Evolutionary conservation across 2,888 invertebrate species (phyloP), one percentile per base, ranked within the genome.

Genomic region (Lomographa bimaculata): DNA sequence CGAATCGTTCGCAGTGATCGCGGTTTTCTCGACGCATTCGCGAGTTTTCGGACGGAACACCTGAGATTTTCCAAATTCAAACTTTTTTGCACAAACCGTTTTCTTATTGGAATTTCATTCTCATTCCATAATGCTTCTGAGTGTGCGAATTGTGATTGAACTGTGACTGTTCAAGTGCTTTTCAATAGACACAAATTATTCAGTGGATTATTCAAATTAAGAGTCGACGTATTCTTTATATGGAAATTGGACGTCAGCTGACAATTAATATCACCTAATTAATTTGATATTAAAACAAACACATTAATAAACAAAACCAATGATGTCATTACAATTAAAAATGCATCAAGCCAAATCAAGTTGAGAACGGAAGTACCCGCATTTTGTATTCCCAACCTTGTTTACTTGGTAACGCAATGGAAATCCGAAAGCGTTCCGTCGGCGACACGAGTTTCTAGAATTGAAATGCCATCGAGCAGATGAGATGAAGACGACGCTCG

Each of bases 401-500:
- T n/a, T n/a, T 3, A 14, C 4, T 10, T 24, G 17, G n/a, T 7
- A 32, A 7, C 26, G 44, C 41, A 46, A 59, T 59, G 56, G 49
- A 52, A 34, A 40, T 29, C 30, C 46, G 51, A 50, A 42, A 30
- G 16, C 34, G 8, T 19, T 12, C 43, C 39, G 43, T 33, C 54
- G 54, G 46, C 44, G 35, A 33, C 39, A 49, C 37, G 49, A 46
- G 20, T 23, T 46, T 54, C 30, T 51, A 35, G 33, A 37, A 35
- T 42, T 40, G 78, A 71, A 64, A 86, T 86, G 85, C 65, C 57
- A 74, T 72, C 68, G 74, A 73, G 73, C 62, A 85, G 79, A 82
- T 86, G 87, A 87, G 71, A 89, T 89, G 89, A 89, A 87, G 86
- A 87, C 89, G 55, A 73, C 87, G 81, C 80, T 89, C 66, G 87